Base-by-base conservation (phyloP, 2,113 vertebrate species). In the Ariopsis seemanni region DNA sequence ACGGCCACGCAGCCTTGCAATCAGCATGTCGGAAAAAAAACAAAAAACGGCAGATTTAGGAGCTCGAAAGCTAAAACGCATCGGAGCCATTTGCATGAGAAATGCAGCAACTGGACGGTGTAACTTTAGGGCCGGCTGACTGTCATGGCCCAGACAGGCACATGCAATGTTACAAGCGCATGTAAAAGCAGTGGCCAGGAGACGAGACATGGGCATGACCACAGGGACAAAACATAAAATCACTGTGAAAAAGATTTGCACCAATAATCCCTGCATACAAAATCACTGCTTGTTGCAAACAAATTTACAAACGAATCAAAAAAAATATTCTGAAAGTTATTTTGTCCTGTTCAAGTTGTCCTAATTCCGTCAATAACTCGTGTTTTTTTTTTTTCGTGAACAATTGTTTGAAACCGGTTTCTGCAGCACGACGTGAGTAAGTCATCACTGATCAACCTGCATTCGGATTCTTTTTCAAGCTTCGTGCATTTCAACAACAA, bases 61-160 rank as follows among this genome's bases (percentile, higher is more conserved):
- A 86, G 90, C 74, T 22, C 72, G 87, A 90, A 89, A 85, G 89
- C 89, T 86, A 89, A 88, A 91, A 89, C 83, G 3, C 67, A 83
- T 60, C 52, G 91, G 55, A 71, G 12, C 34, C 82, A 93, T 93
- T 93, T 91, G 89, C 92, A 92, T 93, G 91, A 93, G 89, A 93
- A 92, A 92, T 57, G 78, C 84, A 83, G 85, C 89, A 63, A 91
- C 91, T 84, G 91, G 77, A 86, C 65, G 71, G 82, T 22, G 80
- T 81, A 65, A 62, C 71, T 50, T 86, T 82, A 84, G 75, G 82
- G 52, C 80, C 7, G 84, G 71, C 62, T 88, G 82, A 86, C 77
- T 57, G 90, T 90, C 65, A 62, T 63, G 62, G 83, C 27, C 27
- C 72, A 52, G n/a, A 65, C 22, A 30, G 7, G 17, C 30, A 20